These are phyloP conservation scores for Phortica okadai DNA, from an alignment of 2,888 invertebrate genomes.

Conservation along the genomic window DNA sequence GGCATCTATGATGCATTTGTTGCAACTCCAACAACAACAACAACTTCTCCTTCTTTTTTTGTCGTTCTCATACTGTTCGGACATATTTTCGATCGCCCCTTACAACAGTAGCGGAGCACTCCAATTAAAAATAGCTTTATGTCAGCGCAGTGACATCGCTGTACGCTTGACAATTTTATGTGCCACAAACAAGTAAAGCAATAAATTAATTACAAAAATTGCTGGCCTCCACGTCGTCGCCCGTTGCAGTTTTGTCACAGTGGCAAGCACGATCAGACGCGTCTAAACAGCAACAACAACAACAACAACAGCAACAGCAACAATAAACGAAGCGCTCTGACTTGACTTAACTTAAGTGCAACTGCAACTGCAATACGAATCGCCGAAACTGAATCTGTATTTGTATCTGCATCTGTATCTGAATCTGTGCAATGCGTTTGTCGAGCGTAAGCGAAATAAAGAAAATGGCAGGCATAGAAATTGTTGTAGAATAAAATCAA, in stretches of 20 bases:
- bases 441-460: background rate
- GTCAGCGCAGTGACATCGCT: constrained; percentile 30
- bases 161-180: constrained; percentile 28
- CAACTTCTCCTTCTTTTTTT: too few species aligned
- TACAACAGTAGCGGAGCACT: background rate
- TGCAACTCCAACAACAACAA: too few species aligned
- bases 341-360: background rate
- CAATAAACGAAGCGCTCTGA: background rate
- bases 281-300: background rate
- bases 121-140: constrained; percentile 33
- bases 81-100: too few species aligned
- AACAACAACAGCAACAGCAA: too few species aligned
- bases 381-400: background rate
- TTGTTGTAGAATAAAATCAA: constrained; percentile 24
- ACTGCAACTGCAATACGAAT: background rate
- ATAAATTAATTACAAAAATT: constrained; percentile 68
- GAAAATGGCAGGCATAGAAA: constrained; percentile 20
- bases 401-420: too few species aligned
- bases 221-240: constrained; percentile 20
- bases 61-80: too few species aligned
- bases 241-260: background rate
- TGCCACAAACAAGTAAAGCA: constrained; percentile 46
- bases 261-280: too few species aligned
- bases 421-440: background rate
- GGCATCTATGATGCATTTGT: too few species aligned